phyloP scores from a whole-genome alignment of 2,113 vertebrate genomes.

The Pheucticus melanocephalus region DNA sequence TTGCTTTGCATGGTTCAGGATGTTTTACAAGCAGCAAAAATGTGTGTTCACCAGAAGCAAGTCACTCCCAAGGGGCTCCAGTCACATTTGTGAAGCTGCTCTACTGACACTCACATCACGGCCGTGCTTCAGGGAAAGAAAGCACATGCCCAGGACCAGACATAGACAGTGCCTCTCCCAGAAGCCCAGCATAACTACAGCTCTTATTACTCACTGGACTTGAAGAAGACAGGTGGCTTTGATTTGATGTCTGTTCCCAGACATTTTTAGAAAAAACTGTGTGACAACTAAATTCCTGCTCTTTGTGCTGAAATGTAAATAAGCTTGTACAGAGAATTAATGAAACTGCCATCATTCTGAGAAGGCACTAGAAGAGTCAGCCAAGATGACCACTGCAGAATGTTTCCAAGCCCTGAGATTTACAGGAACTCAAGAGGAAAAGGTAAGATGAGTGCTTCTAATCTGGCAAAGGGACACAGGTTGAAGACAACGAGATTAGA shows the following conservation, averaged over 20 bases:
- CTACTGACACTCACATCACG: background rate
- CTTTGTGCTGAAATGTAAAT: background rate
- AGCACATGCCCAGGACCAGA: background rate
- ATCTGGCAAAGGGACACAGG: accelerated
- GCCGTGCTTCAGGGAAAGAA: background rate
- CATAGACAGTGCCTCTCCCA: background rate
- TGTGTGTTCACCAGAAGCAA: background rate
- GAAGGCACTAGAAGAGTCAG: background rate
- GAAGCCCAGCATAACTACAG: background rate
- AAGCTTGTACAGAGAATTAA: background rate
- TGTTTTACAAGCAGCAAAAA: background rate
- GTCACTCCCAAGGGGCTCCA: background rate
- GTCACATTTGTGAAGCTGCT: background rate
- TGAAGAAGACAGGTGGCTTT: background rate
- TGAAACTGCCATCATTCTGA: accelerated
- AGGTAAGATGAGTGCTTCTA: background rate
- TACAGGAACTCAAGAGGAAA: background rate
- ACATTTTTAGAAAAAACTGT: background rate
- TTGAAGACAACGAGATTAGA: background rate
- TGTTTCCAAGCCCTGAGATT: background rate
- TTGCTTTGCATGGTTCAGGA: background rate
- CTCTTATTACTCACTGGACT: background rate
- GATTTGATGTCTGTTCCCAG: background rate
- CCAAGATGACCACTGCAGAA: background rate
- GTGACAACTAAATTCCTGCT: background rate